Percentiles rank a stretch among this genome's conserved stretches.
phyloP scores from a whole-genome alignment of 2,113 vertebrate species.

The Mus musculus region GRCm39 chr12:106041001-106041500 shows the following conservation, averaged over 20 bases:
- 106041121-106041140: background rate
- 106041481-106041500: background rate
- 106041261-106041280: constrained; percentile 81
- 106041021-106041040: background rate
- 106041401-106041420: constrained; percentile 48
- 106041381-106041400: constrained; percentile 11
- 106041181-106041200: background rate
- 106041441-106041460: constrained; percentile 62
- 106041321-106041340: constrained; percentile 55
- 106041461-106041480: constrained; percentile 65
- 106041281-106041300: constrained; percentile 83
- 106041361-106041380: constrained; percentile 64
- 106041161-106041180: background rate
- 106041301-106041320: constrained; percentile 52
- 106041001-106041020: background rate
- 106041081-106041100: background rate
- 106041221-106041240: constrained; percentile 49
- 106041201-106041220: constrained; percentile 35
- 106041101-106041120: background rate
- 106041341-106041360: constrained; percentile 58
- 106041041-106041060: background rate
- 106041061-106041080: background rate
- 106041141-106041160: background rate
- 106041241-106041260: constrained; percentile 66
- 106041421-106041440: constrained; percentile 76